Base-by-base conservation (phyloP, 2,797 vertebrate genomes). In the Dermochelys coriacea region DNA sequence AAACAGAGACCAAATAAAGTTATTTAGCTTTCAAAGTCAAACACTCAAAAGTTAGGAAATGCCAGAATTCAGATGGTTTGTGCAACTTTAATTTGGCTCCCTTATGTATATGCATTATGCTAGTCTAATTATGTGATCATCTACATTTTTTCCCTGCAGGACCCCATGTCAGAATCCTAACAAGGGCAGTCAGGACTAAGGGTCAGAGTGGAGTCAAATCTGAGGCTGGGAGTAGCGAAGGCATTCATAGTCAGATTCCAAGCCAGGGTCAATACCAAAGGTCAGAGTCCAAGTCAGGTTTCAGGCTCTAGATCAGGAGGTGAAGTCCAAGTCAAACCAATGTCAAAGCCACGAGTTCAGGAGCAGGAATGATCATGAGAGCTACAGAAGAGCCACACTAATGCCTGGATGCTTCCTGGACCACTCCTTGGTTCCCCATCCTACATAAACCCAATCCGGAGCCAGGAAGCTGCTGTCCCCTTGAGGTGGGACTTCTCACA, bases 111-210 rank as follows among this genome's bases (percentile, higher is more conserved):
- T 19, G 29, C 57, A 91, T 91, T 87, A 84, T 80, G 29, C 29
- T 80, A 91, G 18, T 93, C 93, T 25, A 41, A 45, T 74, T 87
- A 59, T 87, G 85, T 45, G 91, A 91, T 90, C 47, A 5, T 82
- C 6, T 61, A 10, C 2, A 8, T 51, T 87, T 82, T 82, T 37
- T 2, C 0, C 6, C n/a, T 12, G 31, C 12, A 80, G 84, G 51
- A 89, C 47, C 2, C 1, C 49, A 93, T 93, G 88, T 94, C n/a
- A 68, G 64, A 7, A 19, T n/a, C n/a, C 34, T 68, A 64, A 19
- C 34, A 61, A 61, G 57, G 31, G 12, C 57, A 61, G 14, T 34
- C 57, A 59, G 57, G 29, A 59, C 57, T 57, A 34, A 61, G 6
- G 12, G 5, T 29, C 29, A 34, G 29, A 61, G 57, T 57, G 15